Evolutionary conservation across 2,797 vertebrate genomes (phyloP).

Genomic region (Eospalax fontanierii): DNA sequence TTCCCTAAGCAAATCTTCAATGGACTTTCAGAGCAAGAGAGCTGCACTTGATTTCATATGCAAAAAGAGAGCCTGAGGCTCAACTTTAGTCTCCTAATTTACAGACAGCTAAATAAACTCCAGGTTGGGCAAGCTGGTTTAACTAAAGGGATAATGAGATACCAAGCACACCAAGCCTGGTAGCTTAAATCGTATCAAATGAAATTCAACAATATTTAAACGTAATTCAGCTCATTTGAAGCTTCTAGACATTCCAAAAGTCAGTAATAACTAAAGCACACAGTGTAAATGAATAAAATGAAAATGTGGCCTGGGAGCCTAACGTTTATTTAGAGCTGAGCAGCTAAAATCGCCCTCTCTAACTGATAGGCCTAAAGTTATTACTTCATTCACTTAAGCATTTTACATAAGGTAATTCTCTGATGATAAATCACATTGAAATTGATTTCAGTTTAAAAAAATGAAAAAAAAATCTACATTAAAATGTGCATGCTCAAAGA

Average conservation of each 20-base stretch:
- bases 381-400: slow-evolving; percentile 76
- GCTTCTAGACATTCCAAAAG: slow-evolving; percentile 68
- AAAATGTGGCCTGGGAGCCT: slow-evolving; percentile 64
- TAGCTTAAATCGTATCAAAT: slow-evolving; percentile 10
- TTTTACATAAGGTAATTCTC: slow-evolving; percentile 74
- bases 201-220: slow-evolving; percentile 75
- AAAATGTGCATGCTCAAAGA: slow-evolving; percentile 77
- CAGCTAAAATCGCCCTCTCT: slow-evolving; percentile 72
- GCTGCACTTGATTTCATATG: slow-evolving; percentile 50
- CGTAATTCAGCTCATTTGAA: slow-evolving; percentile 73
- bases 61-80: slow-evolving; percentile 15
- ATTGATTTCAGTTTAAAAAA: slow-evolving; percentile 81
- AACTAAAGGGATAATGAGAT: neutral
- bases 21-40: neutral
- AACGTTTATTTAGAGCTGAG: slow-evolving; percentile 76
- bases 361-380: slow-evolving; percentile 58
- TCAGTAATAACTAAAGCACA: slow-evolving; percentile 71
- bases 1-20: slow-evolving; percentile 33
- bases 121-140: slow-evolving; percentile 45
- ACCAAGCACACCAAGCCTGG: neutral
- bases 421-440: slow-evolving; percentile 78
- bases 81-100: slow-evolving; percentile 45
- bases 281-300: slow-evolving; percentile 70
- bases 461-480: slow-evolving; percentile 66
- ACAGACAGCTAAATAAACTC: slow-evolving; percentile 42